Conservation (phyloP, 35 echinoderm and acorn worm genomes). For the Stichopus chloronotus region DNA sequence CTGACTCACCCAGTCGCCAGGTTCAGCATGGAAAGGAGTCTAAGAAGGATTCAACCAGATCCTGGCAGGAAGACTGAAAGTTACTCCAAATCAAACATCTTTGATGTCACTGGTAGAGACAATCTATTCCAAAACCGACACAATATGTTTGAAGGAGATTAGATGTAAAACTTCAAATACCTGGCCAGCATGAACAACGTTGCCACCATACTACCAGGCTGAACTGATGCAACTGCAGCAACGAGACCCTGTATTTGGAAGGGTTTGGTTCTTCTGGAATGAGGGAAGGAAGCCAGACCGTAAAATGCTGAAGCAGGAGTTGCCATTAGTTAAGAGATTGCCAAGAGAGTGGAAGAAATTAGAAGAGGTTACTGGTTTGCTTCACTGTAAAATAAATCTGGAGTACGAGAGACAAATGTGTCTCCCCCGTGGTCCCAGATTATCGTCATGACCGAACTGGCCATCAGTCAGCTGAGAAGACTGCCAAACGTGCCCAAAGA, state of each 20-base stretch:
- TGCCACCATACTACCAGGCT: background rate
- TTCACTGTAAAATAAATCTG: background rate
- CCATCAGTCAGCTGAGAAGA: conserved; percentile 46
- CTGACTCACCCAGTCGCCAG: conserved; percentile 74
- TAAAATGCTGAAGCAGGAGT: background rate
- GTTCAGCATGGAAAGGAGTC: conserved; percentile 25
- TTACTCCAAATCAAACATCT: background rate
- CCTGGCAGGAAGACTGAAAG: conserved; percentile 19
- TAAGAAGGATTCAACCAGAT: conserved; percentile 28
- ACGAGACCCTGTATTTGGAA: conserved; percentile 2
- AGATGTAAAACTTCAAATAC: background rate
- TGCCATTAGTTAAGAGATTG: background rate
- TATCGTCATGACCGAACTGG: conserved; percentile 42
- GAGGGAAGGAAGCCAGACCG: background rate
- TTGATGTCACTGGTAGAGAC: too few relatives aligned
- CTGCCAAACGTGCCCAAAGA: background rate
- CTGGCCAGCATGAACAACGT: background rate
- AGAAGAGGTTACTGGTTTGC: background rate
- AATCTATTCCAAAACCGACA: too few relatives aligned
- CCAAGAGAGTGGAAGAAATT: conserved; percentile 8
- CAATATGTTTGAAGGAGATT: background rate
- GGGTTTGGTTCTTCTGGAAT: conserved; percentile 41
- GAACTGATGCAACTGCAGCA: conserved; percentile 15
- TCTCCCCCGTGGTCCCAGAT: background rate
- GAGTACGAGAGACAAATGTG: background rate